Evolutionary conservation across 2,113 vertebrate species (phyloP), one percentile per base, ranked within the genome.

Genomic region (Thunnus maccoyii): DNA sequence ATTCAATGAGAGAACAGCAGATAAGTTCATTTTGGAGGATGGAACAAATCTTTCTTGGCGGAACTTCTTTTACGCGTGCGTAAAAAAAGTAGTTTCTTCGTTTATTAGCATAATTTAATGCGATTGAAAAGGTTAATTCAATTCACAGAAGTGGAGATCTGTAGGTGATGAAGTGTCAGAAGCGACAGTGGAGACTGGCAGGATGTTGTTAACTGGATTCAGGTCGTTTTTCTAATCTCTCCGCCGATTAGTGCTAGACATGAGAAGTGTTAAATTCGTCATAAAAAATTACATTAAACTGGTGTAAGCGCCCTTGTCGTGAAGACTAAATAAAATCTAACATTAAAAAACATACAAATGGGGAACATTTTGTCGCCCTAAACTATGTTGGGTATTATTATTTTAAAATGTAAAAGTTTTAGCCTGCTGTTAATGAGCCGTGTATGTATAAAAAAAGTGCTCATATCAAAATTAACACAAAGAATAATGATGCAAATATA

Each of bases 121-220:
- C 18, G 1, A 15, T 7, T 54, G 27, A 25, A 47, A 6, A 5
- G 51, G 8, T 72, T 84, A 83, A 91, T 85, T 82, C 1, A 64
- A 87, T 88, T 79, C 36, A 54, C 70, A 54, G 12, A 86, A 46
- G 13, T 22, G 20, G 57, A 76, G 47, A 62, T 89, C 30, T 60
- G 76, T 10, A 56, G 62, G 36, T 25, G 64, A 47, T 13, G 50
- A 86, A 15, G 86, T 71, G 82, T 69, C 44, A 69, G 46, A 32
- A 47, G 78, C 6, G 36, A 71, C 86, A 62, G 8, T 2, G 15
- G 18, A 72, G 72, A 66, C 62, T 84, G 30, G 50, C 90, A 84
- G 79, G 70, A 68, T 72, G 89, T 44, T 88, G 91, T 87, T 85
- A 90, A 91, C 85, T 72, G 65, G 63, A 89, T 91, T 80, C 79